Evolutionary conservation across 2,888 invertebrate species (phyloP).

Genomic region (Tryphoninae sp.): DNA sequence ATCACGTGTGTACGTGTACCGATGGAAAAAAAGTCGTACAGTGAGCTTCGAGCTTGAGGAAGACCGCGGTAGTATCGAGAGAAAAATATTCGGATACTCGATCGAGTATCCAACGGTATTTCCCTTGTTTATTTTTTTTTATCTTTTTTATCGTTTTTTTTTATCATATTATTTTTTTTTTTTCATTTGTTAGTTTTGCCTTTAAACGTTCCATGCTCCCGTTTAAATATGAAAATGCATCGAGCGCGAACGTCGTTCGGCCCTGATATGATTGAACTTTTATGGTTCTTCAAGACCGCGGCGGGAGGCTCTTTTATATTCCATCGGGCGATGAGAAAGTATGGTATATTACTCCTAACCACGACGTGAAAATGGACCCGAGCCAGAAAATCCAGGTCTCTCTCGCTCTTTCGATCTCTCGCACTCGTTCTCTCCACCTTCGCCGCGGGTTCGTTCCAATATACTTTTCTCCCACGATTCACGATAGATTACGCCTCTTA

Average conservation of each 20-base stretch:
- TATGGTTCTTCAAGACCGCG: conserved; percentile 40
- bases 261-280: conserved; percentile 46
- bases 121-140: background rate
- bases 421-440: background rate
- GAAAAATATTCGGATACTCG: conserved; percentile 1
- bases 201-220: conserved; percentile 1
- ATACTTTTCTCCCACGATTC: conserved; percentile 36
- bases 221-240: too few species aligned
- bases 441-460: conserved; percentile 29
- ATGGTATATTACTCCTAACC: conserved; percentile 44
- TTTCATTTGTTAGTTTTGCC: background rate
- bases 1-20: background rate
- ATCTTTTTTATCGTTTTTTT: background rate
- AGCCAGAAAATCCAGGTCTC: conserved; percentile 35
- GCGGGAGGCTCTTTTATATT: conserved; percentile 40
- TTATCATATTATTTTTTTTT: too few species aligned
- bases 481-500: conserved; percentile 47
- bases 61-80: conserved; percentile 11
- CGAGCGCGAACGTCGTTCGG: background rate
- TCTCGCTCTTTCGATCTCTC: background rate
- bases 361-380: conserved; percentile 49
- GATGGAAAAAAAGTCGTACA: background rate
- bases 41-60: background rate
- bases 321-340: conserved; percentile 45
- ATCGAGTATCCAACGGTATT: background rate